These are phyloP conservation scores for Drosophila meridiana DNA, from an alignment of 2,888 invertebrate genomes.

Conservation along the genomic window DNA sequence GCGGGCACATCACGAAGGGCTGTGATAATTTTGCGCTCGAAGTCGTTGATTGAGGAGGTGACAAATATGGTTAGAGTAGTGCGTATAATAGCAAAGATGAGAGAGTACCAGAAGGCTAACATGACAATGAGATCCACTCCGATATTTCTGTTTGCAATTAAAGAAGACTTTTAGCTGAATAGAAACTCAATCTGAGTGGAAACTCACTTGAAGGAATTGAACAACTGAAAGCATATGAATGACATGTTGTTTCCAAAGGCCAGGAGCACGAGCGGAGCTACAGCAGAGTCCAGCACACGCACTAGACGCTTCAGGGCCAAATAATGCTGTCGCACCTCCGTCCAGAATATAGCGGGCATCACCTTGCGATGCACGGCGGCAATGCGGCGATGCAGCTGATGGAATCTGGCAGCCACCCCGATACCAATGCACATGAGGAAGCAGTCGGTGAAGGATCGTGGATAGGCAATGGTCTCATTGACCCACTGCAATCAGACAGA, in stretches of 20 bases:
- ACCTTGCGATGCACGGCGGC: conserved; percentile 85
- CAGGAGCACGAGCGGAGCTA: conserved; percentile 88
- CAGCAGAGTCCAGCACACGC: conserved; percentile 87
- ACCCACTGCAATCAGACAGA: conserved; percentile 69
- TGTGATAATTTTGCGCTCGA: conserved; percentile 85
- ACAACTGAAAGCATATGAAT: conserved; percentile 91
- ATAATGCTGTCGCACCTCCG: conserved; percentile 89
- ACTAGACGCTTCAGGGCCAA: conserved; percentile 88
- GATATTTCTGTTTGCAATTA: conserved; percentile 68
- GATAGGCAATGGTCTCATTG: conserved; percentile 86
- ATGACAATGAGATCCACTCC: conserved; percentile 84
- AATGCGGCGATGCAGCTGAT: conserved; percentile 87
- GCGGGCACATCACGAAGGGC: conserved; percentile 85
- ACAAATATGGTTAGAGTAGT: conserved; percentile 86
- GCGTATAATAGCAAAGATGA: conserved; percentile 86
- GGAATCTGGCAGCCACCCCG: conserved; percentile 88
- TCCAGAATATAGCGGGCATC: conserved; percentile 86
- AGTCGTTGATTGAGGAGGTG: conserved; percentile 86
- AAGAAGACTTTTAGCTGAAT: background rate
- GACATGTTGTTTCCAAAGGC: conserved; percentile 90
- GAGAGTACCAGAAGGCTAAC: conserved; percentile 86
- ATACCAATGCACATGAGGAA: conserved; percentile 90
- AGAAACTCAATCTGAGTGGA: rapidly evolving
- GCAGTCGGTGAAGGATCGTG: conserved; percentile 90
- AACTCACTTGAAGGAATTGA: conserved; percentile 85